Evolutionary conservation across 1,140 invertebrate genomes (phyloP).

Genomic region (Antheraea mylitta): DNA sequence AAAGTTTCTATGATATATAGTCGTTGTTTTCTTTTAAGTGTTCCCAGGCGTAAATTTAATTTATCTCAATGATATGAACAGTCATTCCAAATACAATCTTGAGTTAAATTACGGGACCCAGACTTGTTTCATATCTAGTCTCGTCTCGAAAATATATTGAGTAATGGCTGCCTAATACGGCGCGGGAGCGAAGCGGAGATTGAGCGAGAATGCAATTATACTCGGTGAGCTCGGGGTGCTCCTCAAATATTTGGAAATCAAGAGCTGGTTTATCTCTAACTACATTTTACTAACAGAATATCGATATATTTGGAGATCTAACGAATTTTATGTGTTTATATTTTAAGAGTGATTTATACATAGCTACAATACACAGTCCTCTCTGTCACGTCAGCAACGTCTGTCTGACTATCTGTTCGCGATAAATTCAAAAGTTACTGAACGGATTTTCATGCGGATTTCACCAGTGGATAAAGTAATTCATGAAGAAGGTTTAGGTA

Average conservation of each 20-base stretch:
- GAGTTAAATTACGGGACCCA: not conserved
- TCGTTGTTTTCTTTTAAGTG: not conserved
- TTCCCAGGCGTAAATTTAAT: not conserved
- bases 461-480: no score
- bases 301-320: not conserved
- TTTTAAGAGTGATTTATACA: no score
- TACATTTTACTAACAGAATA: constrained; percentile 7
- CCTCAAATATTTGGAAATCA: constrained; percentile 37
- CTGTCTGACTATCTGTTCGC: no score
- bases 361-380: no score
- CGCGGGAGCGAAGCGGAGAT: constrained; percentile 17
- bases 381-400: no score
- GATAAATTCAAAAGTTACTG: no score
- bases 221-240: constrained; percentile 14
- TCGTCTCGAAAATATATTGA: constrained; percentile 18
- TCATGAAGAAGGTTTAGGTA: no score
- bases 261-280: constrained; percentile 27
- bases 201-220: constrained; percentile 34
- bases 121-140: constrained; percentile 12
- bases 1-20: not conserved
- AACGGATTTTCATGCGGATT: no score
- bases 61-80: not conserved
- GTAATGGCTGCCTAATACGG: constrained; percentile 27
- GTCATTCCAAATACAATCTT: constrained; percentile 2
- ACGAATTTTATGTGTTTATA: not conserved